These are phyloP conservation scores for Tinamus major DNA, from an alignment of 2,797 vertebrate genomes.

Conservation along the genomic window DNA sequence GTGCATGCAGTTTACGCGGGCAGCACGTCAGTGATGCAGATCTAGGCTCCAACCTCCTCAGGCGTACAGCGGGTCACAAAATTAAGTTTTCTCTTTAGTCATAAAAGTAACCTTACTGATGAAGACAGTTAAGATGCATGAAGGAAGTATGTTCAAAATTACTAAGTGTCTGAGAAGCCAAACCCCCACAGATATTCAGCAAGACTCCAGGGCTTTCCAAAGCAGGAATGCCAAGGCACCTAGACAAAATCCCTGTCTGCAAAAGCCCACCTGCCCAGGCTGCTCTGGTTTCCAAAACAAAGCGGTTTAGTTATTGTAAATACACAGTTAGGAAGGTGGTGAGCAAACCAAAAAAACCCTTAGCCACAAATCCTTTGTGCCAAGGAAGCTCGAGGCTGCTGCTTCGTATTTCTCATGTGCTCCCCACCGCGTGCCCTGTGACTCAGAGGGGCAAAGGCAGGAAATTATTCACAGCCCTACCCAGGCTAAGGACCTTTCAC, in stretches of 20 bases:
- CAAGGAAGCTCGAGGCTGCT: neutral
- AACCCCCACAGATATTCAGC: neutral
- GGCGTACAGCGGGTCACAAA: fast-evolving
- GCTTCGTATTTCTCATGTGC: neutral
- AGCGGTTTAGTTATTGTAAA: neutral
- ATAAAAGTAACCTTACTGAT: neutral
- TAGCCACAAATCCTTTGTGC: slow-evolving; percentile 9
- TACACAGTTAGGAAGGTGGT: neutral
- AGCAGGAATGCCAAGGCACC: neutral
- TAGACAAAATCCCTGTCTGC: neutral
- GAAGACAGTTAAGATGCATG: neutral
- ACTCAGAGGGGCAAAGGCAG: neutral
- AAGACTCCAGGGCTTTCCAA: neutral
- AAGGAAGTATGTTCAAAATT: neutral
- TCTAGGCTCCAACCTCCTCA: neutral
- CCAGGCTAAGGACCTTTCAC: neutral
- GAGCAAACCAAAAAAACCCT: neutral
- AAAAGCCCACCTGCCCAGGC: neutral
- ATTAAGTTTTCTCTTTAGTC: neutral
- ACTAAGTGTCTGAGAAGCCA: neutral
- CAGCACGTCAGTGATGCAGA: neutral
- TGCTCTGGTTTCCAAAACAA: slow-evolving; percentile 36
- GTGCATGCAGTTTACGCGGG: neutral
- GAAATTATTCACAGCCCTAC: neutral
- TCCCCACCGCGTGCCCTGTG: neutral